These are phyloP conservation scores for Bembecia ichneumoniformis DNA, from an alignment of 2,888 invertebrate species.

Conservation along the genomic window DNA sequence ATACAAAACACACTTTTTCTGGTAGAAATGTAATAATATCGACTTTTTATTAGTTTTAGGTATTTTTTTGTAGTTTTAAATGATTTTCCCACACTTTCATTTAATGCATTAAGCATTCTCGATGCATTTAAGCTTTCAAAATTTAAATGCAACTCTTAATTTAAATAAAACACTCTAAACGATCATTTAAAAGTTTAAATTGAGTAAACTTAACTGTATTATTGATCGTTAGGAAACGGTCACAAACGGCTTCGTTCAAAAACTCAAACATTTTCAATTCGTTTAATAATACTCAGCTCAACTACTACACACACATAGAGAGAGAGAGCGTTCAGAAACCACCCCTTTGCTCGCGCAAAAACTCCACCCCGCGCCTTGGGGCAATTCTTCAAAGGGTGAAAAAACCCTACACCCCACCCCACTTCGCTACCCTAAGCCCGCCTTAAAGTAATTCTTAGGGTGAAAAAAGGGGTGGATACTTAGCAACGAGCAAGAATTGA, in stretches of 20 bases:
- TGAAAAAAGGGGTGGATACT: constrained; percentile 70
- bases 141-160: no score
- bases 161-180: no score
- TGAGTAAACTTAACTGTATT: no score
- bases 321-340: constrained; percentile 24
- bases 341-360: constrained; percentile 28
- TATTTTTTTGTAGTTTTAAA: no score
- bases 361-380: constrained; percentile 58
- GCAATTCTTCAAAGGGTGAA: constrained; percentile 72
- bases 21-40: no score
- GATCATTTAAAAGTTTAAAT: no score
- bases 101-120: no score
- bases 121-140: no score
- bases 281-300: constrained; percentile 43
- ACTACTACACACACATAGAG: constrained; percentile 39
- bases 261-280: constrained; percentile 64
- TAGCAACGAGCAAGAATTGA: constrained; percentile 57
- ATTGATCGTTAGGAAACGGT: not conserved
- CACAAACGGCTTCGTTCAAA: constrained; percentile 30
- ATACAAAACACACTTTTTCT: no score
- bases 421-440: constrained; percentile 40
- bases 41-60: no score
- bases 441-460: constrained; percentile 68
- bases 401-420: constrained; percentile 39
- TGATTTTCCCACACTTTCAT: no score